Evolutionary conservation across 2,113 vertebrate species (phyloP).

Genomic region (Sorex fumeus): DNA sequence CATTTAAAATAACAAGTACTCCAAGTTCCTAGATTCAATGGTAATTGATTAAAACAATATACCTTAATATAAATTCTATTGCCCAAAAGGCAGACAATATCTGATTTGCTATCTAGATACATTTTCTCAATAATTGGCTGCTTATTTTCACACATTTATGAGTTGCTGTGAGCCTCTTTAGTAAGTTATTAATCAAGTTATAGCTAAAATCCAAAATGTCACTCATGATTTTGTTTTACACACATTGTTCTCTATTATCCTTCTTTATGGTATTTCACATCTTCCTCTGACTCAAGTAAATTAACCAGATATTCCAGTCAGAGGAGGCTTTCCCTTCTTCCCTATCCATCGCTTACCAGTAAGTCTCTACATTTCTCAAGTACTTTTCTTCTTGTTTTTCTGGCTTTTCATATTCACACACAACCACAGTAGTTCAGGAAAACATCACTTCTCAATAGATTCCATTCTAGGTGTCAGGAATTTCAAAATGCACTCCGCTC

Average conservation of each 20-base stretch:
- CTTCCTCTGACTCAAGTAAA: neutral
- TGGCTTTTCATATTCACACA: neutral
- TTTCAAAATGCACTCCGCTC: neutral
- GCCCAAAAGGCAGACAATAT: neutral
- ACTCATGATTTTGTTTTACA: too few relatives aligned
- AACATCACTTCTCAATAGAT: neutral
- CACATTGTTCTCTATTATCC: too few relatives aligned
- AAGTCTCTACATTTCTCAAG: neutral
- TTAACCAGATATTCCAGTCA: neutral
- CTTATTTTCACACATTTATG: neutral
- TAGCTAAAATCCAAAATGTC: neutral
- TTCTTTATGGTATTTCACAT: too few relatives aligned
- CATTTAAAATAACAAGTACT: neutral
- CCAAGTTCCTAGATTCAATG: neutral
- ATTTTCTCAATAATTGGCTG: neutral
- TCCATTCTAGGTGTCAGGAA: neutral
- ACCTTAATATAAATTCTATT: neutral
- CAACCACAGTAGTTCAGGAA: neutral
- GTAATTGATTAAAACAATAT: neutral
- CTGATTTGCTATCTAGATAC: neutral
- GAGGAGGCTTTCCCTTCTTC: neutral
- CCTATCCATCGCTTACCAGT: neutral
- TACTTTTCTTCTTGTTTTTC: neutral
- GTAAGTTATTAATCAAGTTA: neutral
- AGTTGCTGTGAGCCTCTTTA: neutral